A percentile compares a stretch with the other conserved stretches of the same genome.
phyloP scores from a whole-genome alignment of 2,797 vertebrate species.

The Enteromius treurensis region DNA sequence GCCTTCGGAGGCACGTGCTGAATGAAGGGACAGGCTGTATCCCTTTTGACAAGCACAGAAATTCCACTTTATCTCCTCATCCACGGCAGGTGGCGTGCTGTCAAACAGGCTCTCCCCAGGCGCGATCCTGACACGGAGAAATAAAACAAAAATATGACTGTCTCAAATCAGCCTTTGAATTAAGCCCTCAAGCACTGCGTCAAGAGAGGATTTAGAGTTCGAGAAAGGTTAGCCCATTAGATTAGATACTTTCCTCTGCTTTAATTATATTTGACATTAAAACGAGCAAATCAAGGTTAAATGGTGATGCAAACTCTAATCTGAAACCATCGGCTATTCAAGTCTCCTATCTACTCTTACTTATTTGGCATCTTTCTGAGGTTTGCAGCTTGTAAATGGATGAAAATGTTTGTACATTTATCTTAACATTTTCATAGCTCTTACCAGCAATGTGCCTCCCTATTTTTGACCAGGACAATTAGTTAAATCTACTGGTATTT shows the following conservation, averaged over 20 bases:
- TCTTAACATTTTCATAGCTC: background rate
- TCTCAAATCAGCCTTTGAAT: slow-evolving; percentile 59
- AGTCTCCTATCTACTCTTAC: background rate
- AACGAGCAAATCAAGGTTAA: slow-evolving; percentile 57
- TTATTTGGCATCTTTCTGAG: background rate
- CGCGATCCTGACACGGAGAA: slow-evolving; percentile 73
- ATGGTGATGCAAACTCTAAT: slow-evolving; percentile 51
- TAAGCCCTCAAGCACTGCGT: slow-evolving; percentile 54
- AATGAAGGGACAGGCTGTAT: slow-evolving; percentile 50
- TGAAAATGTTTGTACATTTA: background rate
- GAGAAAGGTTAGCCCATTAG: slow-evolving; percentile 62
- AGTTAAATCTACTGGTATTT: background rate
- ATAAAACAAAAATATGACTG: slow-evolving; percentile 50
- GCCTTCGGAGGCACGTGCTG: slow-evolving; percentile 43
- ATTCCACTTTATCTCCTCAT: slow-evolving; percentile 61
- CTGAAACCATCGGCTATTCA: slow-evolving; percentile 37
- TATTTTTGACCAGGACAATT: background rate
- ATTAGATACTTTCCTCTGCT: slow-evolving; percentile 45
- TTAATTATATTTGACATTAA: slow-evolving; percentile 44
- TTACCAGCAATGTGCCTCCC: background rate
- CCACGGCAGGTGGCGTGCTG: slow-evolving; percentile 62
- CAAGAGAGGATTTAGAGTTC: slow-evolving; percentile 59
- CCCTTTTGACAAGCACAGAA: slow-evolving; percentile 77
- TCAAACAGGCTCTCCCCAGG: slow-evolving; percentile 83
- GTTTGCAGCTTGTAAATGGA: background rate